Conservation (phyloP, 1,140 invertebrate species). For the Bombus confusus region DNA sequence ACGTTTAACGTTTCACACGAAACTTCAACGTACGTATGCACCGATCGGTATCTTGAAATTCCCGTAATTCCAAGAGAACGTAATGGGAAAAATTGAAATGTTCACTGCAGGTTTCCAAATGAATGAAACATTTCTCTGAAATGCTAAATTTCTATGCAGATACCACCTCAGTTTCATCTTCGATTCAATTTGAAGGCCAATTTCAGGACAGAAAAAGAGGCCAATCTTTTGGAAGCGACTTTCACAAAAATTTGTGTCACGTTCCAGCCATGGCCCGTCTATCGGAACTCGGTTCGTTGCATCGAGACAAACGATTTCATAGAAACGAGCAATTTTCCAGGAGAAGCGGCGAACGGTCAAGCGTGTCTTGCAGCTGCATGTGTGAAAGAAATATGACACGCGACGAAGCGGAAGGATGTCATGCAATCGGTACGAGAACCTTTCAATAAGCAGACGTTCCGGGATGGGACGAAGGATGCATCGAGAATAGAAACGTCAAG, state of each 20-base stretch:
- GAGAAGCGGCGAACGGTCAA: slow-evolving; percentile 7
- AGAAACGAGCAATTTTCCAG: slow-evolving; percentile 5
- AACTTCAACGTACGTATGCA: too few species aligned
- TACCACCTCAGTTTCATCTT: too few species aligned
- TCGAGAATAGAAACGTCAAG: slow-evolving; percentile 37
- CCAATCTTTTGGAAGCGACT: background rate
- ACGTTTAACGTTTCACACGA: too few species aligned
- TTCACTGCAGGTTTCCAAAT: too few species aligned
- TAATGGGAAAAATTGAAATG: too few species aligned
- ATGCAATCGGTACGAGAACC: slow-evolving; percentile 19
- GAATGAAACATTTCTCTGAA: too few species aligned
- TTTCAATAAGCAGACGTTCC: background rate
- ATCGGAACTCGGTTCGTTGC: background rate
- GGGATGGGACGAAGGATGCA: slow-evolving; percentile 14
- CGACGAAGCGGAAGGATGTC: slow-evolving; percentile 22
- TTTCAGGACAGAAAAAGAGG: too few species aligned
- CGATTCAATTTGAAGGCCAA: too few species aligned
- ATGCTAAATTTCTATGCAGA: too few species aligned
- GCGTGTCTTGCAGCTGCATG: background rate
- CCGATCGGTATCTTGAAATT: too few species aligned
- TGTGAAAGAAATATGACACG: background rate
- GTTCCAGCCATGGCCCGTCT: background rate
- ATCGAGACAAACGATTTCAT: slow-evolving; percentile 13
- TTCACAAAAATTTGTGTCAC: background rate
- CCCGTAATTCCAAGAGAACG: too few species aligned